phyloP scores from a whole-genome alignment of 2,797 vertebrate genomes.

The Dipus sagitta region DNA sequence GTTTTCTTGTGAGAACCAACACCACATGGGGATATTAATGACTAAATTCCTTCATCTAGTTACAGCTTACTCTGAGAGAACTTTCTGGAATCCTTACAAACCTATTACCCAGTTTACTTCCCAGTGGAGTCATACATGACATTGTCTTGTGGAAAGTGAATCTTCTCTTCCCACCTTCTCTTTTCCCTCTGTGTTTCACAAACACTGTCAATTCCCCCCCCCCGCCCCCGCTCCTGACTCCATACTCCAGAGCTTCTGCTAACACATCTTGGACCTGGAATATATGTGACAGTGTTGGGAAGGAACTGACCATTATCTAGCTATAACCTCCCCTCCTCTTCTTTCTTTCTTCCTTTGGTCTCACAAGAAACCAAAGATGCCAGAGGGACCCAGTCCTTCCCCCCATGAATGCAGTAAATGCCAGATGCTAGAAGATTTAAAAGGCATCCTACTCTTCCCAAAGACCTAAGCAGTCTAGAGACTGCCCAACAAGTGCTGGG shows the following conservation, averaged over 20 bases:
- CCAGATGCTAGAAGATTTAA: background rate
- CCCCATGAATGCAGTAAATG: background rate
- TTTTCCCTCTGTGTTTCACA: background rate
- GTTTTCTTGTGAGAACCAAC: slow-evolving; percentile 45
- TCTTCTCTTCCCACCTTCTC: background rate
- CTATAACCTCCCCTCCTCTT: background rate
- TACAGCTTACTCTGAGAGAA: background rate
- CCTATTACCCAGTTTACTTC: background rate
- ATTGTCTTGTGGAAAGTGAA: slow-evolving; percentile 8
- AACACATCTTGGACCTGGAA: background rate
- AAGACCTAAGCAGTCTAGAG: background rate
- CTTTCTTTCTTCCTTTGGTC: background rate
- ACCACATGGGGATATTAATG: background rate
- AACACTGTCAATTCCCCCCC: background rate
- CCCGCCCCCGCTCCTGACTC: background rate
- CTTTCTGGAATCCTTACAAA: slow-evolving; percentile 50
- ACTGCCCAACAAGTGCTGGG: rapidly evolving
- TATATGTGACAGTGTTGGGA: background rate
- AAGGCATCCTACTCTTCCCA: background rate
- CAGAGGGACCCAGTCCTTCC: background rate
- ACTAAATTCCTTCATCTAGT: slow-evolving; percentile 44
- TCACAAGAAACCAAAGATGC: slow-evolving; percentile 10
- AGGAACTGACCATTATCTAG: background rate
- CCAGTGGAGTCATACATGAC: background rate
- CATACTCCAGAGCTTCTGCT: background rate